These are phyloP conservation scores for Nasonia vitripennis DNA, from an alignment of 1,140 invertebrate species.

Conservation along the genomic window DNA sequence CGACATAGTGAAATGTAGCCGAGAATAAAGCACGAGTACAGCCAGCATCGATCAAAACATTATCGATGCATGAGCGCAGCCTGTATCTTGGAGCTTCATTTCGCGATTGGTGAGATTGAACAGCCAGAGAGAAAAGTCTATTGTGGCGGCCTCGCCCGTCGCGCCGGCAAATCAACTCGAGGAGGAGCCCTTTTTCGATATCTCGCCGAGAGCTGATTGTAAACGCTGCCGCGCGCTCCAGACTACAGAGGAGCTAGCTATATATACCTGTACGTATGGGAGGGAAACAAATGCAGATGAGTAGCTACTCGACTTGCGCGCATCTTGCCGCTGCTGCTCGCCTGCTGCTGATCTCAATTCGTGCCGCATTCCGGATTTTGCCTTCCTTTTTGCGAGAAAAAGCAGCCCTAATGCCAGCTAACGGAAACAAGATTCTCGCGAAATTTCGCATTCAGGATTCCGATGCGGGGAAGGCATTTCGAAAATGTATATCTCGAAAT, in stretches of 20 bases:
- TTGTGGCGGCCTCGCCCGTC: conserved; percentile 16
- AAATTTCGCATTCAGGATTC: too few species aligned
- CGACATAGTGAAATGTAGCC: too few species aligned
- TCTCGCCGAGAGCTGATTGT: conserved; percentile 19
- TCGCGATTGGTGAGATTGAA: conserved; percentile 5
- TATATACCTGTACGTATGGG: too few species aligned
- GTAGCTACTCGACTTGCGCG: neutral
- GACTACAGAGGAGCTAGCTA: neutral
- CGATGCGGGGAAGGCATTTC: too few species aligned
- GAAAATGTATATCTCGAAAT: too few species aligned
- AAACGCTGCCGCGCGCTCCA: neutral
- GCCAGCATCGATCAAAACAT: conserved; percentile 11
- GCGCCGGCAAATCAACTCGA: conserved; percentile 1
- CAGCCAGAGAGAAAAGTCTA: neutral
- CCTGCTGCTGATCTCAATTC: neutral
- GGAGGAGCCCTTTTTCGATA: conserved; percentile 26
- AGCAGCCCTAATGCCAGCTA: neutral
- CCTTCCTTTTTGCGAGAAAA: neutral
- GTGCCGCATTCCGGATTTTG: neutral
- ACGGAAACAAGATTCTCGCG: neutral
- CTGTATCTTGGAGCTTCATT: neutral
- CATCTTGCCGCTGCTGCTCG: neutral
- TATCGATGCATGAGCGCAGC: conserved; percentile 17
- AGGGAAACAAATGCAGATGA: neutral
- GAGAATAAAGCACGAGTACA: neutral